phyloP scores from a whole-genome alignment of 2,888 invertebrate genomes.

The Chloroclysta siterata region DNA sequence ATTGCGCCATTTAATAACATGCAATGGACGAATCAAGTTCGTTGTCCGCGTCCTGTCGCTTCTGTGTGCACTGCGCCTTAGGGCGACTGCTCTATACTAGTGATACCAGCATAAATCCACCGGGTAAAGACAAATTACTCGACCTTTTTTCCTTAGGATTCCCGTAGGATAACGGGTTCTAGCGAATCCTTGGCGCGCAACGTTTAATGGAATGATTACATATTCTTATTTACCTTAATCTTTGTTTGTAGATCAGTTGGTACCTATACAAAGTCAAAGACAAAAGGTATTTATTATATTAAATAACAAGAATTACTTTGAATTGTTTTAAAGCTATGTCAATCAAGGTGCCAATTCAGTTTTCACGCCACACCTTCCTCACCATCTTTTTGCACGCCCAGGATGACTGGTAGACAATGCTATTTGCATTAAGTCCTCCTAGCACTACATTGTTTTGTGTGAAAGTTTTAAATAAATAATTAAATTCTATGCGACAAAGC shows the following conservation, averaged over 20 bases:
- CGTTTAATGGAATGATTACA: slow-evolving; percentile 76
- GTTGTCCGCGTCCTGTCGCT: not conserved
- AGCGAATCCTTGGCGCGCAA: slow-evolving; percentile 64
- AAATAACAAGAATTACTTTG: no score
- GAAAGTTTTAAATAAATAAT: no score
- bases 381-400: no score
- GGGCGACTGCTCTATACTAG: slow-evolving; percentile 57
- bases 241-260: slow-evolving; percentile 2
- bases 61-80: slow-evolving; percentile 8
- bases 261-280: not conserved
- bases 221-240: slow-evolving; percentile 49
- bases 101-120: slow-evolving; percentile 74
- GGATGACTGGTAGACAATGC: no score
- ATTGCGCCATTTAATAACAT: not conserved
- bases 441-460: no score
- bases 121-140: slow-evolving; percentile 79
- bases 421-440: no score
- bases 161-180: slow-evolving; percentile 67
- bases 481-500: no score
- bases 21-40: not conserved
- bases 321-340: no score
- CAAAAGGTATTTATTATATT: no score
- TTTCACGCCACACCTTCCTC: no score
- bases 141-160: slow-evolving; percentile 74
- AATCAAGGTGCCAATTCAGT: no score